Conservation (phyloP, 2,797 vertebrate genomes). For the Malurus leucopterus region DNA sequence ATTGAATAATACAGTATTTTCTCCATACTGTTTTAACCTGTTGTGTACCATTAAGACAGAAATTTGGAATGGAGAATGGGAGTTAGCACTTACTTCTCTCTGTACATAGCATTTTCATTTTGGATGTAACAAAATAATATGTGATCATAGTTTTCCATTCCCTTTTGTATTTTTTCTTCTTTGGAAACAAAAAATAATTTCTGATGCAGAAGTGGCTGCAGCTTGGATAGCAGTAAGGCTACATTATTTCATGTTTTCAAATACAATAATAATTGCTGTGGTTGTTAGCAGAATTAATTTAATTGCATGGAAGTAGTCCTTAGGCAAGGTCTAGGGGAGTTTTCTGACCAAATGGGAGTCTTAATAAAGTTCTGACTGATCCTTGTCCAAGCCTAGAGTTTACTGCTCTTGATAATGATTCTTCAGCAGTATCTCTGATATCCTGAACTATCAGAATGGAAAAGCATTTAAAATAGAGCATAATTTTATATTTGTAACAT, state of each 20-base stretch:
- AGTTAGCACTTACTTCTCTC: not conserved
- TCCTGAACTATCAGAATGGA: not conserved
- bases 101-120: not conserved
- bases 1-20: conserved; percentile 42
- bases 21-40: not conserved
- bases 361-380: not conserved
- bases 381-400: not conserved
- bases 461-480: not conserved
- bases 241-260: not conserved
- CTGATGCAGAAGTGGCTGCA: not conserved
- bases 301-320: not conserved
- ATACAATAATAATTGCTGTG: not conserved
- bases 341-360: not conserved
- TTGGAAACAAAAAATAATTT: not conserved
- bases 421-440: not conserved
- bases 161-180: not conserved
- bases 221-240: not conserved
- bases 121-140: not conserved
- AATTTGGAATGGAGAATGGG: not conserved
- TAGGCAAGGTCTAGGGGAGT: not conserved
- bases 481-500: not conserved
- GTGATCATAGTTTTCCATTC: not conserved
- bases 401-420: not conserved
- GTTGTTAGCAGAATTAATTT: not conserved
- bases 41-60: not conserved